A percentile compares a stretch with the other conserved stretches of the same genome.
Conservation (phyloP, 2,888 invertebrate genomes). For the Orchesellides sinensis region DNA sequence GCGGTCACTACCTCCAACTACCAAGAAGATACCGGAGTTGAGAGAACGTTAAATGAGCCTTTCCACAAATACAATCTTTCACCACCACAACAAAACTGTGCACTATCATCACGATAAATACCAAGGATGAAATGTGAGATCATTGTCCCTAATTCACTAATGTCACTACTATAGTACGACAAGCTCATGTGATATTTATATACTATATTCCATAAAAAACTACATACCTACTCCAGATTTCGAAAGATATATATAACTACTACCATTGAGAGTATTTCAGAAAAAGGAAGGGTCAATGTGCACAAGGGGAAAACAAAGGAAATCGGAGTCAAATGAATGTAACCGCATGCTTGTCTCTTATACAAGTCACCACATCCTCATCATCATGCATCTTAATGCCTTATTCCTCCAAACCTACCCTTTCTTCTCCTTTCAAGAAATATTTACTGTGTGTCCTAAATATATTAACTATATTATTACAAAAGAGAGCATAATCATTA, state of each 20-base stretch:
- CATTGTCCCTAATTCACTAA: constrained; percentile 26
- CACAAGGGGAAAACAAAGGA: not conserved
- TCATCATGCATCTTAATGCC: not conserved
- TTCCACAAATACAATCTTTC: not conserved
- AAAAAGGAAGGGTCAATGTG: not conserved
- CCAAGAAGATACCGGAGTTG: not conserved
- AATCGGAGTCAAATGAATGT: constrained; percentile 28
- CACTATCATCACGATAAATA: not conserved
- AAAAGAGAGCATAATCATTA: constrained; percentile 40
- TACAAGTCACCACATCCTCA: too few species aligned
- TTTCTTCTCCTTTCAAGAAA: not conserved
- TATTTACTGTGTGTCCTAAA: too few species aligned
- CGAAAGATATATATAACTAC: too few species aligned
- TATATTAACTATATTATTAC: constrained; percentile 29
- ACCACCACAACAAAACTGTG: not conserved
- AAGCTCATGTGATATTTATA: too few species aligned
- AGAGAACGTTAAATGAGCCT: not conserved
- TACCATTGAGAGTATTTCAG: not conserved
- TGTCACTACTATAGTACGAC: too few species aligned
- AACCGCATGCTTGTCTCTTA: constrained; percentile 12
- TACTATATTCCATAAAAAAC: too few species aligned
- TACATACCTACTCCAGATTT: too few species aligned
- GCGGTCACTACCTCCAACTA: too few species aligned
- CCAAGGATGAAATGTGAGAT: constrained; percentile 23
- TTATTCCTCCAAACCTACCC: not conserved